phyloP scores from a whole-genome alignment of 2,888 invertebrate genomes.

The Sinelater perroti region DNA sequence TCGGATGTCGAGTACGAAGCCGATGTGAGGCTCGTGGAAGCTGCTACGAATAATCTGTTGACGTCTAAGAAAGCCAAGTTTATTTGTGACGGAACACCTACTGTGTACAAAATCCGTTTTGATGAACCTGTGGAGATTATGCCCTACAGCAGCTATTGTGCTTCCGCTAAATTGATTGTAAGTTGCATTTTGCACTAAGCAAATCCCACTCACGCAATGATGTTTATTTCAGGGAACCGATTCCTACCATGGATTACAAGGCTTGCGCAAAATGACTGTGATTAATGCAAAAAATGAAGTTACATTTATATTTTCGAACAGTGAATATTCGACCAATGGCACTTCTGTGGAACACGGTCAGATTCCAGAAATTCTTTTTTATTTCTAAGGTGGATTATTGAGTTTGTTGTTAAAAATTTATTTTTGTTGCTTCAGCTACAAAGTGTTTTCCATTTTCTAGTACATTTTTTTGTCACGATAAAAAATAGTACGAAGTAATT shows the following conservation, averaged over 20 bases:
- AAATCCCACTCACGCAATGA: background rate
- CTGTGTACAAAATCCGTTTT: conserved; percentile 82
- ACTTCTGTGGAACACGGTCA: conserved; percentile 89
- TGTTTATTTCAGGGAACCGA: conserved; percentile 75
- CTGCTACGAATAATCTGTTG: conserved; percentile 76
- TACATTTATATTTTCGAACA: conserved; percentile 83
- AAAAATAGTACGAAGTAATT: too few species aligned
- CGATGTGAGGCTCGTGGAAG: conserved; percentile 78
- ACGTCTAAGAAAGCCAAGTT: conserved; percentile 80
- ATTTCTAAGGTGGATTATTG: conserved; percentile 60
- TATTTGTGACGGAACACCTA: conserved; percentile 79
- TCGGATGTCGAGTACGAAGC: conserved; percentile 81
- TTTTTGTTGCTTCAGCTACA: too few species aligned
- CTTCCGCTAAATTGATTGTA: conserved; percentile 81
- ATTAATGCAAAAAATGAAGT: conserved; percentile 80
- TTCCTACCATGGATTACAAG: conserved; percentile 86
- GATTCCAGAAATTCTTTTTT: conserved; percentile 87
- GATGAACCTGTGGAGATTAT: conserved; percentile 84
- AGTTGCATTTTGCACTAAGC: too few species aligned
- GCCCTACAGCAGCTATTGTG: conserved; percentile 81
- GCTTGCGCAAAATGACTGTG: conserved; percentile 76
- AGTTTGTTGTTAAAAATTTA: too few species aligned
- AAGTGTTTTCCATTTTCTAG: too few species aligned
- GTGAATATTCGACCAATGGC: conserved; percentile 87
- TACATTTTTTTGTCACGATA: too few species aligned